A percentile compares a stretch with the other conserved stretches of the same genome.
Conservation (phyloP, 1,140 invertebrate genomes). For the Drosophila ogumai region DNA sequence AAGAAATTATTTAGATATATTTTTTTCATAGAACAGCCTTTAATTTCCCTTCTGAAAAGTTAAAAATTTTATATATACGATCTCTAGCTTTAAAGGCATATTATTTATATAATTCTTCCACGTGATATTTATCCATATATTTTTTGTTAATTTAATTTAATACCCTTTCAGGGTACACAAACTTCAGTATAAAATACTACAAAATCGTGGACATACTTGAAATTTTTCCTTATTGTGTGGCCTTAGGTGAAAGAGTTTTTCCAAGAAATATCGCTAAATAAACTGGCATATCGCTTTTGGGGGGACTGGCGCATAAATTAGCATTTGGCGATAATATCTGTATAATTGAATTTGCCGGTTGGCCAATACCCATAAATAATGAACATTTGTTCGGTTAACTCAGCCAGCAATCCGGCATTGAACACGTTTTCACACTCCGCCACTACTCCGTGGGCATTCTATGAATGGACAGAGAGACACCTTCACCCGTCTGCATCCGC, state of each 20-base stretch:
- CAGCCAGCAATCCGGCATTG: constrained; percentile 7
- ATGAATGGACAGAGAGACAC: constrained; percentile 43
- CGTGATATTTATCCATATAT: no score
- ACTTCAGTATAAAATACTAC: background rate
- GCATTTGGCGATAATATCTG: constrained; percentile 39
- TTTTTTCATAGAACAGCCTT: no score
- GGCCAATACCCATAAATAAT: constrained; percentile 44
- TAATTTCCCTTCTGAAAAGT: no score
- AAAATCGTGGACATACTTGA: no score
- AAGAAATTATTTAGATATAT: no score
- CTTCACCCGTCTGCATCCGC: constrained; percentile 27
- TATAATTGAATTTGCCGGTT: constrained; percentile 51
- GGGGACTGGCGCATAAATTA: constrained; percentile 19
- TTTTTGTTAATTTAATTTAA: no score
- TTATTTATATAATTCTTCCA: no score
- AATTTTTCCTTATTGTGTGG: background rate
- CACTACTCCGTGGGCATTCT: constrained; percentile 25
- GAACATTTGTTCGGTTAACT: constrained; percentile 16
- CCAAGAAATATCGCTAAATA: constrained; percentile 16
- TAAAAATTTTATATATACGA: no score
- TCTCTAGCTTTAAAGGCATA: no score
- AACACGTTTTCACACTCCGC: constrained; percentile 34
- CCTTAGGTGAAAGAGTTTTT: constrained; percentile 18
- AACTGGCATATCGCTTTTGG: constrained; percentile 3
- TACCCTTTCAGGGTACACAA: no score